phyloP scores from a whole-genome alignment of 2,113 vertebrate genomes.

The Ellobius talpinus region DNA sequence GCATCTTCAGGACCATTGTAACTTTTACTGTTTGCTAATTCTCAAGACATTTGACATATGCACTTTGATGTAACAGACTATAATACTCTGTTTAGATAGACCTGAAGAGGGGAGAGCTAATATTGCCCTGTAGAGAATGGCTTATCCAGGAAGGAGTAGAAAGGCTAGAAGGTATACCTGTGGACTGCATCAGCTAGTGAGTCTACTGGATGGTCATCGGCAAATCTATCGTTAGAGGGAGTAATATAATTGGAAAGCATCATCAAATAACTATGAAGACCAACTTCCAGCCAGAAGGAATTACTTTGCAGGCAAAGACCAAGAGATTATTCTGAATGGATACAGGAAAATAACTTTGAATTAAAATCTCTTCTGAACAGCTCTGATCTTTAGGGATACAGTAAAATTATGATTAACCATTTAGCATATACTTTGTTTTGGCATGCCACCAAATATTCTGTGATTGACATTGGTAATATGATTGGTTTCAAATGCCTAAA shows the following conservation, averaged over 20 bases:
- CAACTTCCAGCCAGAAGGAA: background rate
- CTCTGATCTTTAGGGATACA: background rate
- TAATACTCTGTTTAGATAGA: constrained; percentile 86
- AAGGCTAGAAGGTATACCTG: background rate
- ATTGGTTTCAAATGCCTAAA: background rate
- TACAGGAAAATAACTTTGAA: background rate
- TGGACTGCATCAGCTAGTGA: background rate
- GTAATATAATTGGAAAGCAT: background rate
- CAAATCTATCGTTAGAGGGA: background rate
- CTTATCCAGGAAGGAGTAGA: background rate
- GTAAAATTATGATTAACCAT: background rate
- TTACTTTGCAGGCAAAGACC: background rate
- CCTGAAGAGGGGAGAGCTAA: background rate
- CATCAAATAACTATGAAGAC: background rate
- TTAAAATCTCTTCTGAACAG: background rate
- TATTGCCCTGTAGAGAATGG: background rate
- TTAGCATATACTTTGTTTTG: background rate
- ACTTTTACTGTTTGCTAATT: constrained; percentile 92
- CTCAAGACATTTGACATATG: constrained; percentile 89
- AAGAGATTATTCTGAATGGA: background rate
- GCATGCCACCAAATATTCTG: background rate
- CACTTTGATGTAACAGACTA: constrained; percentile 90
- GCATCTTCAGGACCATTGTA: constrained; percentile 89
- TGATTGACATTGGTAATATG: background rate
- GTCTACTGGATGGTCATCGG: too few species aligned